Percentiles rank a stretch among this genome's conserved stretches.
Conservation (phyloP, 1,140 invertebrate genomes). For the Lepidurus couesii region DNA sequence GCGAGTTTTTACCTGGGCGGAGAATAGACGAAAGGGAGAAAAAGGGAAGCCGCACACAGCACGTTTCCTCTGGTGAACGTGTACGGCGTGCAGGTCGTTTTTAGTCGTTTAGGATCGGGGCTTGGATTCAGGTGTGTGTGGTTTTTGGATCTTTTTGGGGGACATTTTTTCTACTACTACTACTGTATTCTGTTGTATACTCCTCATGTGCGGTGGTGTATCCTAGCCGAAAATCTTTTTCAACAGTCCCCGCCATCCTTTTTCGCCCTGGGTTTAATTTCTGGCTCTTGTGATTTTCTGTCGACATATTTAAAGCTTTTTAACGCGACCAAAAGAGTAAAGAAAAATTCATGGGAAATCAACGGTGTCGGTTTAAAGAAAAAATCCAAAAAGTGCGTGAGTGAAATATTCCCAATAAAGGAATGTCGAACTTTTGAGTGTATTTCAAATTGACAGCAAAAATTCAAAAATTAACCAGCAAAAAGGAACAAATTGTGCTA, state of each 20-base stretch:
- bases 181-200: background rate
- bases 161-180: background rate
- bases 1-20: conserved; percentile 17
- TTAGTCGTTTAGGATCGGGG: conserved; percentile 21
- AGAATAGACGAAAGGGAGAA: background rate
- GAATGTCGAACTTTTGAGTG: no score
- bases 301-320: no score
- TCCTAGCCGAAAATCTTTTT: no score
- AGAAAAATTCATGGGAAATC: no score
- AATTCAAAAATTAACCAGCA: no score
- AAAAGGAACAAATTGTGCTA: no score
- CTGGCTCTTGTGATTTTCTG: background rate
- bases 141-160: conserved; percentile 6
- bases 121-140: conserved; percentile 21
- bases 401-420: no score
- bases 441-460: no score
- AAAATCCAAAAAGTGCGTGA: no score
- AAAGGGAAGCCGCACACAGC: background rate
- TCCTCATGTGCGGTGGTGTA: conserved; percentile 1
- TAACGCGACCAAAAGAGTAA: no score
- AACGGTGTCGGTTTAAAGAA: no score
- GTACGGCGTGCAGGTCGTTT: conserved; percentile 16
- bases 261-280: background rate
- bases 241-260: background rate
- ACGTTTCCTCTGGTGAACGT: conserved; percentile 11